Conservation (phyloP, 2,113 vertebrate species). For the Dinomys branickii region DNA sequence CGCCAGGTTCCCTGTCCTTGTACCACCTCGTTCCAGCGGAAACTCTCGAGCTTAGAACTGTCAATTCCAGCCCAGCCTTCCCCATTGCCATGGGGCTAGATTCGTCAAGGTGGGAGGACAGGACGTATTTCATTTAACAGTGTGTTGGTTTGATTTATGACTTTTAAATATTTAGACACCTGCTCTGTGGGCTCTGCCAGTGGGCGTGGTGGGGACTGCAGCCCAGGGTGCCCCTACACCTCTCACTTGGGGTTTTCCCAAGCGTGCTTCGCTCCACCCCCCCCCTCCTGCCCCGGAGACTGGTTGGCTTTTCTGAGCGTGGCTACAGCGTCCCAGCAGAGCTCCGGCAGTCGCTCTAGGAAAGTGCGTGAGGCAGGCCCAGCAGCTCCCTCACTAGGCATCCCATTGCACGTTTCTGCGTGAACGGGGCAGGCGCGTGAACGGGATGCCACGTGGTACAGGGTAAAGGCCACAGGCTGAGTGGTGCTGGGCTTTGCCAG, state of each 20-base stretch:
- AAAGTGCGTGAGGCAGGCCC: not conserved
- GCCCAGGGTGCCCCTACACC: not conserved
- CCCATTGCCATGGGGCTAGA: not conserved
- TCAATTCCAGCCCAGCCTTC: not conserved
- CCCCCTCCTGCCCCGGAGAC: not conserved
- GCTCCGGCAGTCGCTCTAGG: not conserved
- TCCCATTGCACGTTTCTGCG: not conserved
- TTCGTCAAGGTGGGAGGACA: not conserved
- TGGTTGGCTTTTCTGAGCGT: not conserved
- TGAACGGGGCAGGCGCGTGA: not conserved
- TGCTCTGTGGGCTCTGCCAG: not conserved
- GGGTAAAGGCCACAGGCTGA: not conserved
- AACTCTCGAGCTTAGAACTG: not conserved
- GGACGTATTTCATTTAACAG: conserved; percentile 41
- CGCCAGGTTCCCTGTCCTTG: not conserved
- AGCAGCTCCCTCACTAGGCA: not conserved
- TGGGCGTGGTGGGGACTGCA: not conserved
- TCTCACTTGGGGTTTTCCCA: not conserved
- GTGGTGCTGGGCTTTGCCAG: not conserved
- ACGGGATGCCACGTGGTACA: too few species aligned
- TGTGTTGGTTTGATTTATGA: conserved; percentile 60
- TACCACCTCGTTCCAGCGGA: not conserved
- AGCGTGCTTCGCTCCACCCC: not conserved
- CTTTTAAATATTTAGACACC: conserved; percentile 56
- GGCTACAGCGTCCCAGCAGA: not conserved